Conservation (phyloP, 2,797 vertebrate genomes). For the Molossus molossus region DNA sequence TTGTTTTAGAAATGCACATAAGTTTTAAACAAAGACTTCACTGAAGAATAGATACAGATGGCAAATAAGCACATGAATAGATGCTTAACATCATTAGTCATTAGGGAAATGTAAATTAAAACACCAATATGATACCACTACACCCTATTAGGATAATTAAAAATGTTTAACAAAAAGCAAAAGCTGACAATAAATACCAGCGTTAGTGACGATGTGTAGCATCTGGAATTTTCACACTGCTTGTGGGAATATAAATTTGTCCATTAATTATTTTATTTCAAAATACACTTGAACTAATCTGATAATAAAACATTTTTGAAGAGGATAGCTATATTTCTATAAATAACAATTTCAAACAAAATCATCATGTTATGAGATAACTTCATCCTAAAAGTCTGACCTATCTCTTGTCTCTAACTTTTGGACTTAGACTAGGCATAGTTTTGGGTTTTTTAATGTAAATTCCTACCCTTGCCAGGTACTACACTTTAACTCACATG, state of each 20-base stretch:
- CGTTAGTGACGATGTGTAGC: background rate
- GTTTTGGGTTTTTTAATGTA: background rate
- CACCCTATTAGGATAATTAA: background rate
- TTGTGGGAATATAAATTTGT: background rate
- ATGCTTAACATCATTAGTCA: background rate
- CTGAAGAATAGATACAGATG: background rate
- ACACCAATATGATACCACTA: background rate
- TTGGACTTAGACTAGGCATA: background rate
- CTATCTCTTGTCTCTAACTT: background rate
- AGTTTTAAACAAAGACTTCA: background rate
- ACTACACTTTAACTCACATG: background rate
- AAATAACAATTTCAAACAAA: slow-evolving; percentile 29
- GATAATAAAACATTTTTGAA: slow-evolving; percentile 35
- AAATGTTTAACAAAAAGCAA: background rate
- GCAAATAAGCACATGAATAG: background rate
- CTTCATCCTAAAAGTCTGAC: background rate
- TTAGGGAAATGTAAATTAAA: slow-evolving; percentile 34
- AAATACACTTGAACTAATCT: slow-evolving; percentile 1
- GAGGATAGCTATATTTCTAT: background rate
- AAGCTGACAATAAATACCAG: background rate
- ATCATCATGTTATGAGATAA: background rate
- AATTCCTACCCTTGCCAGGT: background rate
- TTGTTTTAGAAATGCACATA: background rate
- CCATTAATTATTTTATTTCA: slow-evolving; percentile 10
- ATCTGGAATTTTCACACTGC: background rate